Conservation (phyloP, 1,140 invertebrate species). For the Dolichoris vasculosae region DNA sequence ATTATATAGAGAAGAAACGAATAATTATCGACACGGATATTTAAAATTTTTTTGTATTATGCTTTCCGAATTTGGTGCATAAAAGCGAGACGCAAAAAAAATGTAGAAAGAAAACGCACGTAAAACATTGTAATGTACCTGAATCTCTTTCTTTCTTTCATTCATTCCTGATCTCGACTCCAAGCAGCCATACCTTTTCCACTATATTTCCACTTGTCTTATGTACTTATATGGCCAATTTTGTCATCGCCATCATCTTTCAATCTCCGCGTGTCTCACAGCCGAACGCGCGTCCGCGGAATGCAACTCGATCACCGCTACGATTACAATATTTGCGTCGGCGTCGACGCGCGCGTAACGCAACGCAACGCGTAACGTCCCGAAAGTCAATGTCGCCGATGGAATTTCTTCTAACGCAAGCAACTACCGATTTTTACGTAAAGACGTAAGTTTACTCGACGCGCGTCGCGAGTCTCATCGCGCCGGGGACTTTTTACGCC, state of each 20-base stretch:
- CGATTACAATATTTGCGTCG: too few species aligned
- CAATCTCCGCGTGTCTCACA: background rate
- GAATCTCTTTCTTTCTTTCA: background rate
- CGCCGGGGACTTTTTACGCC: conserved; percentile 37
- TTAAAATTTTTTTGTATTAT: background rate
- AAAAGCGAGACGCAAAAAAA: background rate
- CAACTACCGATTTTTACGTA: background rate
- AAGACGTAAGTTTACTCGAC: background rate
- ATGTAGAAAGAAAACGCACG: background rate
- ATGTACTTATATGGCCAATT: background rate
- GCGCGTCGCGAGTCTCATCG: conserved; percentile 16
- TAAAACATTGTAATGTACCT: background rate
- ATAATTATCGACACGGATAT: background rate
- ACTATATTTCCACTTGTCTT: background rate
- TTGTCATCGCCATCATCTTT: background rate
- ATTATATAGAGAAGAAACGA: background rate
- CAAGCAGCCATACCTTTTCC: background rate
- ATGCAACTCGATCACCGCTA: too few species aligned
- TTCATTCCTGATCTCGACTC: background rate
- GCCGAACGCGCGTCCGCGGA: background rate
- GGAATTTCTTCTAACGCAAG: background rate
- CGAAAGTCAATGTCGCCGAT: too few species aligned
- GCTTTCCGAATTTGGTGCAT: background rate
- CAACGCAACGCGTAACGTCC: too few species aligned
- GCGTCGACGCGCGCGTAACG: too few species aligned